Evolutionary conservation across 2,113 vertebrate genomes (phyloP), one percentile per base, ranked within the genome.

Genomic region (Syrrhaptes paradoxus): DNA sequence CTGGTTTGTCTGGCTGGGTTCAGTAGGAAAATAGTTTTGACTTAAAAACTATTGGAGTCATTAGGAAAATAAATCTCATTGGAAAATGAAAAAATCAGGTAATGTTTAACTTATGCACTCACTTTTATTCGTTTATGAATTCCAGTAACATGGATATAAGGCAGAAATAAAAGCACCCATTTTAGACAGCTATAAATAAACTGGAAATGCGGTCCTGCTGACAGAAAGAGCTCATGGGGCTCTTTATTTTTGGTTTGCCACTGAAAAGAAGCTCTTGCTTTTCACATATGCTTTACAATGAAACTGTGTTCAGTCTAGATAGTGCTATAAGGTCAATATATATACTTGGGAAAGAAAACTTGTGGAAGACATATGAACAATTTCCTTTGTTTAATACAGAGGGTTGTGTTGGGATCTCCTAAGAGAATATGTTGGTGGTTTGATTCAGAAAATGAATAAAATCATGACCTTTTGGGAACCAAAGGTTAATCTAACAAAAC

Each of bases 301-400:
- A 81, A 92, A 81, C 46, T 93, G 24, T 95, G 75, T 95, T 95
- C 55, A 57, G 55, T 52, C 32, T 88, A 90, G 63, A 90, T 84
- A 84, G 46, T 80, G 63, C 32, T 86, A 48, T 66, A 93, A 93
- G 72, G 83, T 95, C 90, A 90, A 66, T 32, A 85, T 43, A 90
- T 84, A 61, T 66, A 71, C 79, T 68, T 74, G 43, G 63, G 95
- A 94, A 93, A 88, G 54, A 90, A 90, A 88, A 74, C 48, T 86
- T 77, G 31, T 0, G 5, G 65, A 96, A 90, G 61, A 63, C 59
- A 52, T 90, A 90, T 67, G 82, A 94, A 90, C 85, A 96, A 96
- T 97, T 96, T 96, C 92, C 92, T 96, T 93, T 96, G 65, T 90
- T 94, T 94, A 96, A 96, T 94, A 78, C 61, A 54, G n/a, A 65